Base-by-base conservation (phyloP, 2,797 vertebrate species). In the Alfaro cultratus region DNA sequence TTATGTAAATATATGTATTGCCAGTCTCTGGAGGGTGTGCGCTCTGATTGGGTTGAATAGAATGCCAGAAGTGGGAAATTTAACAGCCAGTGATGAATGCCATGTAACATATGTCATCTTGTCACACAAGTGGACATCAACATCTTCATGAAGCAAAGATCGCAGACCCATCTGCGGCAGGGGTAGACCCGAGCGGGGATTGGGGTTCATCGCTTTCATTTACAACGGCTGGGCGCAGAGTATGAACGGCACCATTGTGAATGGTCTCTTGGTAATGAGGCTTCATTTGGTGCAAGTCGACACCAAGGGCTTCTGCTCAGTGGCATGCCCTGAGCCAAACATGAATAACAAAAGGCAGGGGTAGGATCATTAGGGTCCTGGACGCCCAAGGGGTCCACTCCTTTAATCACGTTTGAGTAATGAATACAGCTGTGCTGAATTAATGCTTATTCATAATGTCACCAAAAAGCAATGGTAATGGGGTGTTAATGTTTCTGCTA, bases 391-490 rank as follows among this genome's bases (percentile, higher is more conserved):
- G 94, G 93, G 86, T 93, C 86, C 51, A 76, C 81, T 87, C 78
- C 88, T 95, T 94, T 96, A 95, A 96, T 95, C 93, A 93, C 83
- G 91, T 95, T 95, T 92, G 91, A 11, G 86, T 94, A 95, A 95
- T 95, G 92, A 95, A 93, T 94, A 93, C 94, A 93, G 92, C 94
- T 95, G 94, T 91, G 89, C 87, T 88, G 91, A 93, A 91, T 94
- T 87, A 83, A 87, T 83, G 88, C 87, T 89, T 92, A 92, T 94
- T 93, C 92, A 92, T 93, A 90, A 94, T 85, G 90, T 93, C 85
- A 84, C 67, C 71, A 46, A 90, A 92, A 94, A 73, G 84, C 88
- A 81, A 79, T 87, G 81, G 86, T 90, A 93, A 94, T 90, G 87
- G 85, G 90, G 86, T 81, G 81, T 91, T 92, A 93, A 93, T 92